Percentiles rank a stretch among this genome's conserved stretches.
Evolutionary conservation across 2,113 vertebrate genomes (phyloP).

Genomic region (Neoarius graeffei): DNA sequence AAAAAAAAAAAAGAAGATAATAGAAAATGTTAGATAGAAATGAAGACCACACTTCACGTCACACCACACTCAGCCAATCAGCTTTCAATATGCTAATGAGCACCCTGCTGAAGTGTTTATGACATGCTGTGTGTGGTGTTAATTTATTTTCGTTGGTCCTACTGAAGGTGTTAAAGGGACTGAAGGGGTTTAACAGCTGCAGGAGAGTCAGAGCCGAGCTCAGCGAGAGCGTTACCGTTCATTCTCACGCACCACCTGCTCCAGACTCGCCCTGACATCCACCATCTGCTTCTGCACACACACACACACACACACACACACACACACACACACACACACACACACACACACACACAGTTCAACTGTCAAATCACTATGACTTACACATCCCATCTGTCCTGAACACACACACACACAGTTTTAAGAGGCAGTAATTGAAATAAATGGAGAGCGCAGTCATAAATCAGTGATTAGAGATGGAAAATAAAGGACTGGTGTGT

Average conservation of each 20-base stretch:
- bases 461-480: too few relatives aligned
- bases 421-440: too few relatives aligned
- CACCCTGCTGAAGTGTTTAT: too few relatives aligned
- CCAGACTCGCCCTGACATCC: conserved; percentile 81
- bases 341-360: background rate
- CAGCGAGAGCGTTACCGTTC: conserved; percentile 78
- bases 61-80: too few relatives aligned
- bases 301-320: conserved; percentile 24
- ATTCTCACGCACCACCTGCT: conserved; percentile 86
- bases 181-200: background rate
- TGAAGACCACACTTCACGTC: too few relatives aligned
- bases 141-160: background rate
- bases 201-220: background rate
- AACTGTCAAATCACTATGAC: background rate
- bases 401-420: background rate
- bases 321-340: conserved; percentile 3
- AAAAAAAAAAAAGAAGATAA: too few relatives aligned
- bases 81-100: too few relatives aligned
- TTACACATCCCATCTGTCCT: background rate
- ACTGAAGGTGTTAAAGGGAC: background rate
- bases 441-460: too few relatives aligned
- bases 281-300: conserved; percentile 76
- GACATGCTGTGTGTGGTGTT: background rate
- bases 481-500: too few relatives aligned
- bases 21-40: too few relatives aligned